Evolutionary conservation across 2,113 vertebrate genomes (phyloP).

Genomic region (Riparia riparia): DNA sequence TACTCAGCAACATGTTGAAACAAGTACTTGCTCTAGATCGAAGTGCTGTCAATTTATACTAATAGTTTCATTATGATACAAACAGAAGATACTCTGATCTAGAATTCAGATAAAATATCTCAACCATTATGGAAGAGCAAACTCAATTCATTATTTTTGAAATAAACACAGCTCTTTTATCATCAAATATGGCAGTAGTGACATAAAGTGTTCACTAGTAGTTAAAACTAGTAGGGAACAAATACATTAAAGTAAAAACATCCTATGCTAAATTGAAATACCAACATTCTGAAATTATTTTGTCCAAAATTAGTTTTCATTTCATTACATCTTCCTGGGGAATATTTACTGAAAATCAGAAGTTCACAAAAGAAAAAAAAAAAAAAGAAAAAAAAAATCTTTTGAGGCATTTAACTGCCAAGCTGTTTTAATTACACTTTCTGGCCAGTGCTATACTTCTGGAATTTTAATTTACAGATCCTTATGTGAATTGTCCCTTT

Average conservation of each 20-base stretch:
- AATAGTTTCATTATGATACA: not conserved
- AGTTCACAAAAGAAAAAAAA: not conserved
- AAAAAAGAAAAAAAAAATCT: not conserved
- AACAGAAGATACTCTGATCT: not conserved
- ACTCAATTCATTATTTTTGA: not conserved
- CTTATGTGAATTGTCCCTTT: not conserved
- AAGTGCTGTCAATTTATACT: not conserved
- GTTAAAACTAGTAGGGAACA: not conserved
- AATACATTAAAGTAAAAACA: not conserved
- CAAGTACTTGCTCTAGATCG: not conserved
- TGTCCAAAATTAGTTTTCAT: not conserved
- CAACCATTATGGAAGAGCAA: not conserved
- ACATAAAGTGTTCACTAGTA: not conserved
- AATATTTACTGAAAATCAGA: not conserved
- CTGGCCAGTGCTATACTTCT: not conserved
- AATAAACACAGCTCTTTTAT: not conserved
- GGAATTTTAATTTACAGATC: not conserved
- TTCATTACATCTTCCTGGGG: not conserved
- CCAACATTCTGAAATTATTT: not conserved
- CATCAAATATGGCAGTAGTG: not conserved
- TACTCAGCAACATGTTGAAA: not conserved
- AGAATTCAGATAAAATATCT: constrained; percentile 21
- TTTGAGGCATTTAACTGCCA: not conserved
- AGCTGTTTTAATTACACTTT: not conserved
- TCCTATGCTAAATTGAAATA: not conserved